Base-by-base conservation (phyloP, 2,797 vertebrate genomes). In the Acridotheres tristis region DNA sequence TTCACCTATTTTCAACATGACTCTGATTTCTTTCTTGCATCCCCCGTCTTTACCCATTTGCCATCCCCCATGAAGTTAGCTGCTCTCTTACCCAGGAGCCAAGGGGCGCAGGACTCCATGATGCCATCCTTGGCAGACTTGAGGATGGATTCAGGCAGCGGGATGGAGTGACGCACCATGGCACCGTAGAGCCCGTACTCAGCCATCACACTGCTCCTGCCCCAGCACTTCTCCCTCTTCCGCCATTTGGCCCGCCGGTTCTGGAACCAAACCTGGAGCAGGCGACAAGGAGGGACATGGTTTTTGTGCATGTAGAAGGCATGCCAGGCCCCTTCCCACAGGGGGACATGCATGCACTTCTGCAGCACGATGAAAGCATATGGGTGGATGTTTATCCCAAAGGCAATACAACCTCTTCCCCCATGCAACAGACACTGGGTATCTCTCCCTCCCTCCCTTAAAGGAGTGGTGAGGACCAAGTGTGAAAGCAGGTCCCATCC, bases 201-300 rank as follows among this genome's bases (percentile, higher is more conserved):
- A 0, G 99, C 99, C 99, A 99, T 99, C 88, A 99, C 99, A 1
- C 99, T 99, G 98, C 99, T 99, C 42, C 99, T 98, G 55, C 99
- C 99, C 99, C 99, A 99, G 96, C 99, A 99, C 90, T 99, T 99
- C 97, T 99, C 99, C 43, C 99, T 98, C 97, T 99, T 99, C 97
- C 99, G 98, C 99, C 99, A 99, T 85, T 99, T 99, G 95, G 99
- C 99, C 67, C 99, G 97, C 61, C 99, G 99, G 96, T 99, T 99
- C 98, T 99, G 99, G 97, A 99, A 99, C 99, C 99, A 99, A 38
- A 99, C 99, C 99, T 99, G 97, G 36, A n/a, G 40, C 12, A 20
- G 47, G 43, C 0, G 3, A 92, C 43, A 95, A 78, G 38, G 40
- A 78, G 9, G n/a, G 17, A 67, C 7, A n/a, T 1, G 9, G 8